Evolutionary conservation across 2,113 vertebrate genomes (phyloP), one percentile per base, ranked within the genome.

Genomic region (Sceloporus tristichus): DNA sequence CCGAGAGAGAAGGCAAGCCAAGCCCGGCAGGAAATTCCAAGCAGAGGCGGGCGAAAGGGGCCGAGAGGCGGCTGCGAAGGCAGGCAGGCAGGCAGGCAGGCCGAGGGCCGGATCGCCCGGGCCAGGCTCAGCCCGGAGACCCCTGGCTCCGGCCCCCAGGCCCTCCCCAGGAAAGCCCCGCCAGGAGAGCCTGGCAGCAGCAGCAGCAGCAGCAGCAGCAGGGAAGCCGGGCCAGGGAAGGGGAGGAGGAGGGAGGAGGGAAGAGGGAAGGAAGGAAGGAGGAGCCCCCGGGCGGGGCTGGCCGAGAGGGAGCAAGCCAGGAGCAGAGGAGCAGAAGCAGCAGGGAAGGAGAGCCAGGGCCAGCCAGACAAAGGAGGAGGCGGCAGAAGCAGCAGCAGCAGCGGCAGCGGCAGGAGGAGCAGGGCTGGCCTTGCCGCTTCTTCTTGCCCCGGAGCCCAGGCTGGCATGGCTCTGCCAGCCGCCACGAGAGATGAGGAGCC

Each of bases 1-100:
- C 23, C 23, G 9, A 59, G 21, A 9, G 42, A 19, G 54, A 21
- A 77, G 78, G 80, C 73, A 68, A 78, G 73, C n/a, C 7, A 18
- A 84, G 54, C 65, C 48, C 42, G 80, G 81, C 87, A 78, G 81
- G 81, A 88, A 88, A 78, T 79, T 80, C 88, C 88, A 73, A 4
- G 10, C 75, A 25, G 68, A 76, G 79, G 82, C 29, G 40, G 6
- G 54, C 79, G 34, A 27, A 29, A 27, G 68, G 59, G 16, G 13
- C 56, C 56, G 10, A 9, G 5, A 14, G 10, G 14, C 56, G 4
- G 56, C 56, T 59, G 56, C 14, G 14, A 18, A 16, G 11, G 13
- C 14, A 13, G 59, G 13, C 13, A 9, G 56, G 56, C 9, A 9
- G 56, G 56, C 56, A 9, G 56, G 56, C 4, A 14, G 56, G 14